phyloP scores from a whole-genome alignment of 2,888 invertebrate genomes.

The Leptinotarsa haldemani region DNA sequence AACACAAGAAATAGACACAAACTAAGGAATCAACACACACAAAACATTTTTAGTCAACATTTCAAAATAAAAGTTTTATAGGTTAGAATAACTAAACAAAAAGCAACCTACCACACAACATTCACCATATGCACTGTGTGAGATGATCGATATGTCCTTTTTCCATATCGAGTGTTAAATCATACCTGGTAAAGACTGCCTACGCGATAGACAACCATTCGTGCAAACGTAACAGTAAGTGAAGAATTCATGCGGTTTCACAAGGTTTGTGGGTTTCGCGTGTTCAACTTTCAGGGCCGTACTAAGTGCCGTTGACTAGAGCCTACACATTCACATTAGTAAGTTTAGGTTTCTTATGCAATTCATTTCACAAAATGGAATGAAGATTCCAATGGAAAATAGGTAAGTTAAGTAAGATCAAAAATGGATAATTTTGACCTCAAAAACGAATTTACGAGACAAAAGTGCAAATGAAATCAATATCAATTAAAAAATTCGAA shows the following conservation, averaged over 20 bases:
- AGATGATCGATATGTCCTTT: constrained; percentile 55
- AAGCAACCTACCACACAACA: constrained; percentile 60
- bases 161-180: constrained; percentile 47
- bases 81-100: constrained; percentile 56
- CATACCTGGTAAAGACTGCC: constrained; percentile 23
- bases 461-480: too few relatives aligned
- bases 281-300: constrained; percentile 9
- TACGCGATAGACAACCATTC: constrained; percentile 40
- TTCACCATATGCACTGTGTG: constrained; percentile 58
- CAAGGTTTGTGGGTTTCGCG: constrained; percentile 11
- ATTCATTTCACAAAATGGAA: too few relatives aligned
- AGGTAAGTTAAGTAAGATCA: too few relatives aligned
- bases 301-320: neutral
- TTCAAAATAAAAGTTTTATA: constrained; percentile 52
- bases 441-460: too few relatives aligned
- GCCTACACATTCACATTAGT: too few relatives aligned
- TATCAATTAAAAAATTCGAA: too few relatives aligned
- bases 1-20: constrained; percentile 49
- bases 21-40: constrained; percentile 46
- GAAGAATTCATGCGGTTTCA: constrained; percentile 14
- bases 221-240: constrained; percentile 14
- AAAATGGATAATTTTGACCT: too few relatives aligned
- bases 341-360: too few relatives aligned
- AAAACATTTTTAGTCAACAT: constrained; percentile 47
- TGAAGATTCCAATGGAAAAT: too few relatives aligned